phyloP scores from a whole-genome alignment of 2,797 vertebrate genomes.

The Coilia nasus region DNA sequence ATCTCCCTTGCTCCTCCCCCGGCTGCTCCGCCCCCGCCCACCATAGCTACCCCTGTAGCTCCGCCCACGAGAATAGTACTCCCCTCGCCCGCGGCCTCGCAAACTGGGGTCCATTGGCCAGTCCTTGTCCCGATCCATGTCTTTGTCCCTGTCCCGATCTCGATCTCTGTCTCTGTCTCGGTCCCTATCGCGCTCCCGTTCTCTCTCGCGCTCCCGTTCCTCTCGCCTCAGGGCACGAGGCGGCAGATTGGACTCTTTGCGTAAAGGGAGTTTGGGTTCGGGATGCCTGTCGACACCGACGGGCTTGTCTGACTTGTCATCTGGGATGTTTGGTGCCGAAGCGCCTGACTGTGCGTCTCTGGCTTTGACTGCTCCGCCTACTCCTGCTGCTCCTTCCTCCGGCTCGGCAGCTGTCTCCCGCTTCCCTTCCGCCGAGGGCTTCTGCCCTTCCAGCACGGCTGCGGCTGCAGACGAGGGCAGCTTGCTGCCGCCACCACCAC shows the following conservation, averaged over 20 bases:
- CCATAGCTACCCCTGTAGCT: constrained; percentile 94
- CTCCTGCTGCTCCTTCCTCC: constrained; percentile 54
- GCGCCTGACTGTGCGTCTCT: constrained; percentile 67
- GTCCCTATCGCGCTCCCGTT: constrained; percentile 79
- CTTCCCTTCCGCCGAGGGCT: constrained; percentile 74
- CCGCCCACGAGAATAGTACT: constrained; percentile 95
- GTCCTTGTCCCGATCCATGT: constrained; percentile 77
- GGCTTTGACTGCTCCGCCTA: constrained; percentile 47
- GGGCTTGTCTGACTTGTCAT: constrained; percentile 86
- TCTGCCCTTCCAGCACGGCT: constrained; percentile 65
- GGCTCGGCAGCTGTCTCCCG: constrained; percentile 69
- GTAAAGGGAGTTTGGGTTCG: constrained; percentile 80
- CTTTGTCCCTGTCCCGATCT: constrained; percentile 62
- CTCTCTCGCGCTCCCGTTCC: constrained; percentile 86
- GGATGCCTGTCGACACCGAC: constrained; percentile 78
- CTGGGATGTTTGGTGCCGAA: constrained; percentile 76
- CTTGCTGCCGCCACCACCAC: constrained; percentile 51
- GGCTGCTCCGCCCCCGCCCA: constrained; percentile 85
- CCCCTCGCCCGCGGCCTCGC: constrained; percentile 89
- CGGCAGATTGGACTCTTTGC: constrained; percentile 84
- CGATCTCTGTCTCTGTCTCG: constrained; percentile 81
- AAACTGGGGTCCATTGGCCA: constrained; percentile 89
- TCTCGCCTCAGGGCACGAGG: constrained; percentile 89
- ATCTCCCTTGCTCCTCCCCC: constrained; percentile 88
- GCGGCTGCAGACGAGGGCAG: constrained; percentile 59